phyloP scores from a whole-genome alignment of 1,140 invertebrate genomes.

The Camponotus vicinus region DNA sequence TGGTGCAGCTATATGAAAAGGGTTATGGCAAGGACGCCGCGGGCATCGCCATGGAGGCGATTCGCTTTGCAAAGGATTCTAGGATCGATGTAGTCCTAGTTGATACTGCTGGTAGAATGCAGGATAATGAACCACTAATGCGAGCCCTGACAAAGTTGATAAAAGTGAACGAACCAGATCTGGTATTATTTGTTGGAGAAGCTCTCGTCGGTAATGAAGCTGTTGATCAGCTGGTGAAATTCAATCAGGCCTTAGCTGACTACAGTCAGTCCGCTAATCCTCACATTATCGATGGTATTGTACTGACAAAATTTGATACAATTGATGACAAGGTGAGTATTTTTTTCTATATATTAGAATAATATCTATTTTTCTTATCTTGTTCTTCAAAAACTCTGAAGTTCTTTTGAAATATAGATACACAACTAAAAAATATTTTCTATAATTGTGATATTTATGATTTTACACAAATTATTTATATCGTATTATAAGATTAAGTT shows the following conservation, averaged over 20 bases:
- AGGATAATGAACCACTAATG: conserved; percentile 99
- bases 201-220: conserved; percentile 99
- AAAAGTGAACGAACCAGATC: conserved; percentile 96
- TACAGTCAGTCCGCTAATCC: conserved; percentile 94
- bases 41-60: conserved; percentile 98
- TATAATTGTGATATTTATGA: neutral
- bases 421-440: neutral
- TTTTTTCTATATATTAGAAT: neutral
- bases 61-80: conserved; percentile 94
- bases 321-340: conserved; percentile 98
- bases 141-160: conserved; percentile 97
- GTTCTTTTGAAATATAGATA: neutral
- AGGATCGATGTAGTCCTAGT: conserved; percentile 97
- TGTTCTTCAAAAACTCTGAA: neutral
- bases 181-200: conserved; percentile 99
- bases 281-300: conserved; percentile 98
- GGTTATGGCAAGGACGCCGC: conserved; percentile 99
- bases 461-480: neutral
- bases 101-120: conserved; percentile 99
- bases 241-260: conserved; percentile 98
- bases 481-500: neutral
- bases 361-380: neutral
- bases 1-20: conserved; percentile 99
- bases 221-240: conserved; percentile 99
- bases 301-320: conserved; percentile 99